phyloP scores from a whole-genome alignment of 2,797 vertebrate genomes.

The Hylomyscus alleni region DNA sequence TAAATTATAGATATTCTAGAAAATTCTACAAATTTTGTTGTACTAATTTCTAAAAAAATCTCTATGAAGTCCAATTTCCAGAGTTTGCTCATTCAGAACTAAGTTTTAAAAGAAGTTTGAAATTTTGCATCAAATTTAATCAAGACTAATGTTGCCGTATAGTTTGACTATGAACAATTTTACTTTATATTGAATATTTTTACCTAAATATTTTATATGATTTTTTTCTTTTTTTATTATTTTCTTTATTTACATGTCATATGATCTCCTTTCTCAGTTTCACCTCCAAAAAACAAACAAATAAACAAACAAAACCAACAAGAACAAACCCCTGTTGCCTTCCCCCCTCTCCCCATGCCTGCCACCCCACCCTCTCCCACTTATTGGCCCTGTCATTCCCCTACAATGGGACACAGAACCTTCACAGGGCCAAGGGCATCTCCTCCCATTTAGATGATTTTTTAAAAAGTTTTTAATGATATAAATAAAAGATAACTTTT shows the following conservation, averaged over 20 bases:
- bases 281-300: too few species aligned
- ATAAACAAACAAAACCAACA: too few species aligned
- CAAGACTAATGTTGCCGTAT: not conserved
- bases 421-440: too few species aligned
- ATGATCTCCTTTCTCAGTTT: too few species aligned
- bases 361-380: too few species aligned
- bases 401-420: too few species aligned
- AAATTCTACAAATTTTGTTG: not conserved
- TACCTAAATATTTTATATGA: not conserved
- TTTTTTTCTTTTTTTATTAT: too few species aligned
- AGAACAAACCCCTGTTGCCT: too few species aligned
- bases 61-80: not conserved
- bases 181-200: constrained; percentile 20
- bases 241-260: too few species aligned
- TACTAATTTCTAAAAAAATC: not conserved
- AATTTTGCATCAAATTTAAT: constrained; percentile 11
- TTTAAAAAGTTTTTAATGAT: not conserved
- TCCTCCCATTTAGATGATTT: not conserved
- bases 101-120: constrained; percentile 39
- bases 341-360: too few species aligned
- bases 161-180: constrained; percentile 16
- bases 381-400: too few species aligned
- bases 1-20: not conserved
- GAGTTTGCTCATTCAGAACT: not conserved
- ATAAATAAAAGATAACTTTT: constrained; percentile 25